These are phyloP conservation scores for Chymomyza caudatula DNA, from an alignment of 2,888 invertebrate genomes.

Conservation along the genomic window DNA sequence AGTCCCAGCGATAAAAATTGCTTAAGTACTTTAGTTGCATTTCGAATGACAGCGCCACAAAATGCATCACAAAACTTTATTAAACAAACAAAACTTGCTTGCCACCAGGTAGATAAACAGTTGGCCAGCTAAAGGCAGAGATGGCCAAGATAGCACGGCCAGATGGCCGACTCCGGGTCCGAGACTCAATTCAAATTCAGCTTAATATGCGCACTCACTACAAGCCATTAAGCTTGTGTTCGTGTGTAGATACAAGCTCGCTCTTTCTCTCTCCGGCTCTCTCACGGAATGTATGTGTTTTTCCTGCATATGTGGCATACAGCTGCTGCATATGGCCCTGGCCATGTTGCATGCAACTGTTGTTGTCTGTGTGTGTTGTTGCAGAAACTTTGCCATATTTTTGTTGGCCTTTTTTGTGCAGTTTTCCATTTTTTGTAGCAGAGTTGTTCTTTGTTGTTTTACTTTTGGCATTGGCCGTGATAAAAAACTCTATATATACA, in stretches of 20 bases:
- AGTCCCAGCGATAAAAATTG: constrained; percentile 65
- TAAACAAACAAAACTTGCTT: constrained; percentile 49
- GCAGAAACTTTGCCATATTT: background rate
- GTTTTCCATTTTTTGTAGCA: background rate
- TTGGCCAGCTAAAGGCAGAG: background rate
- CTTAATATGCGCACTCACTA: background rate
- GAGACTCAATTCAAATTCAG: background rate
- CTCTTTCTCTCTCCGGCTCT: too few species aligned
- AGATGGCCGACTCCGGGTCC: background rate
- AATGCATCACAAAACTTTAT: constrained; percentile 48
- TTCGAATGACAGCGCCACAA: constrained; percentile 27
- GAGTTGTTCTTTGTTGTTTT: constrained; percentile 1
- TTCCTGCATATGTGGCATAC: background rate
- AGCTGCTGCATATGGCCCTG: background rate
- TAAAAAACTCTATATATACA: background rate
- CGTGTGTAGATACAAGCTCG: background rate
- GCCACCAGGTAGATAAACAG: background rate
- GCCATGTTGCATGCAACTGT: background rate
- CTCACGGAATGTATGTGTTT: background rate
- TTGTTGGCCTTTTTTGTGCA: background rate
- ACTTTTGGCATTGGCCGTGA: constrained; percentile 4
- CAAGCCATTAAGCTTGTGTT: background rate
- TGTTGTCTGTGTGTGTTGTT: background rate
- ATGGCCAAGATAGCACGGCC: background rate
- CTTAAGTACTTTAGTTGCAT: constrained; percentile 65